Base-by-base conservation (phyloP, 2,113 vertebrate genomes). In the Penelope pileata region DNA sequence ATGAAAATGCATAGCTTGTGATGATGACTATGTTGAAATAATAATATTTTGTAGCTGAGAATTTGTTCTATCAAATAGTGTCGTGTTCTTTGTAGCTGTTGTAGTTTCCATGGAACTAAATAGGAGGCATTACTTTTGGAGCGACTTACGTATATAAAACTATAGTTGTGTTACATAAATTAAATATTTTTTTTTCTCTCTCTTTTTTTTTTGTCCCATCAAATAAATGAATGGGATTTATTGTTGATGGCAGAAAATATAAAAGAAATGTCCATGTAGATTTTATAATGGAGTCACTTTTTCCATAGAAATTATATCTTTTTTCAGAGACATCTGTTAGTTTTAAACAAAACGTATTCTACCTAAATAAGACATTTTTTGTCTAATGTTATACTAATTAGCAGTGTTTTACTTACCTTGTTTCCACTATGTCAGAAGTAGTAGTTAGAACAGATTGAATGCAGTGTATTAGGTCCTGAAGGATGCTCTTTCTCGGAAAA, bases 381-480 rank as follows among this genome's bases (percentile, higher is more conserved):
- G 60, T 23, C 63, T 91, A 88, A 75, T 86, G n/a, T 67, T 79
- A 24, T 64, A 86, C 62, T 96, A 96, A 96, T 94, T 96, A 95
- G 73, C 59, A 83, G 64, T 92, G 92, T 38, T 97, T 90, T 94
- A 94, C 66, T 97, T 96, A 95, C 56, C 51, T 88, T 81, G 7
- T 75, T 94, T 96, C 43, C 43, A 84, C 40, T 64, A 85, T 82
- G 86, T 94, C 96, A 96, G 45, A 54, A 76, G 50, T 22, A 94
- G 53, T 74, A 96, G 93, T 96, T 96, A 91, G 88, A 96, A 86
- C 23, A 97, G 53, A 95, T 8, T 84, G 76, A 90, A 84, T 77
- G 15, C 24, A 79, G 12, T 53, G 75, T 90, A 88, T 86, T 93
- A 86, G 30, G 21, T 96, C 69, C 74, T 92, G 53, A 92, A 95